Evolutionary conservation across 2,113 vertebrate genomes (phyloP), one percentile per base, ranked within the genome.

Genomic region (Numenius arquata): DNA sequence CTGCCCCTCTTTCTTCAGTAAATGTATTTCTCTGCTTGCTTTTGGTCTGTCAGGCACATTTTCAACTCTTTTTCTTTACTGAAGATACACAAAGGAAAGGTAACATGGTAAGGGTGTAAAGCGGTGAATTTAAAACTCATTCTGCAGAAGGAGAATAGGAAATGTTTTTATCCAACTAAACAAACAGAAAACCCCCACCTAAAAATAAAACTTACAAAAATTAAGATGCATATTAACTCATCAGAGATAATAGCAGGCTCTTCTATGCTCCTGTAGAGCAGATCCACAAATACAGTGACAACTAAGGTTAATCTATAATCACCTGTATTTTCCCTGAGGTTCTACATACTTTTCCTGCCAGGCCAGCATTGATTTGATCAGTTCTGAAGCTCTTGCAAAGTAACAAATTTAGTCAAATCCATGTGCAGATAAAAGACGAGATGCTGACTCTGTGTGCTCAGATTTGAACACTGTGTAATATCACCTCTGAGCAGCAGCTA

Each of bases 401-500:
- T 43, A 89, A 36, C 21, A 63, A 48, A 72, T 68, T 38, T 12
- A 41, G 56, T 61, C 21, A 66, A 55, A 87, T 53, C 73, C 3
- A 0, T 8, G 21, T 40, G 25, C 63, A 87, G 59, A 74, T 63
- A 59, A 40, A 53, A 84, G n/a, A 43, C 10, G 29, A 84, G 56
- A n/a, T 50, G 25, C 45, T 72, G 66, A 12, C 36, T 68, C 40
- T 21, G 34, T 32, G 20, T 40, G 43, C 23, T 43, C 19, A 7
- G 45, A n/a, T 77, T 72, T 3, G 2, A 17, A 12, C 53, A 25
- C 0, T 1, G 40, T 19, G 26, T 6, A 11, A 41, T 48, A 45
- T 52, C 3, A 2, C 29, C 83, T 73, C 72, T 29, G 36, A 68
- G 82, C 53, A 30, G 48, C 34, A 53, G 19, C 30, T 53, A 4